These are phyloP conservation scores for Octodon degus DNA, from an alignment of 2,113 vertebrate genomes.

Conservation along the genomic window DNA sequence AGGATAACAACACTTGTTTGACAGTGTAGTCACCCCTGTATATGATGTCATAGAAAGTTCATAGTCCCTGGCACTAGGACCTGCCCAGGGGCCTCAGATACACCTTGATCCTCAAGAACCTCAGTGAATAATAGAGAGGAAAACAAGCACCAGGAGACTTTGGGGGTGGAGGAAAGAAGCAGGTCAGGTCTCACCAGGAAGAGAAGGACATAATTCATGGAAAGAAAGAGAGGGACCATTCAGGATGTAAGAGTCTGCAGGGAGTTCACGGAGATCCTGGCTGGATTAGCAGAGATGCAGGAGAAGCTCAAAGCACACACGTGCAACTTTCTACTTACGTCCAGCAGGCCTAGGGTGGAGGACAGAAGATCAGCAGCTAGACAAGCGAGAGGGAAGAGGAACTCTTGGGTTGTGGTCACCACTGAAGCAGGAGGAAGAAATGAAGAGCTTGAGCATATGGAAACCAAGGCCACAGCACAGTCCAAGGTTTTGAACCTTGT, in stretches of 20 bases:
- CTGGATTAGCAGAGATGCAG: accelerated
- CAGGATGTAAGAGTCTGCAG: background rate
- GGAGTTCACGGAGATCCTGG: too few species aligned
- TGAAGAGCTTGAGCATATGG: accelerated
- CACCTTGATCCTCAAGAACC: background rate
- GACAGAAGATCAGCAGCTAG: background rate
- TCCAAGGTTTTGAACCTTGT: background rate
- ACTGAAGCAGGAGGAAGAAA: too few species aligned
- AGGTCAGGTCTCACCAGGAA: background rate
- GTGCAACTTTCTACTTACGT: background rate
- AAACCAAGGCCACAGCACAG: background rate
- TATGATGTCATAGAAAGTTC: background rate
- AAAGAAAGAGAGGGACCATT: background rate
- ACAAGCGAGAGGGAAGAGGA: background rate
- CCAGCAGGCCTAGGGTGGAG: background rate
- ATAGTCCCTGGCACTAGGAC: background rate
- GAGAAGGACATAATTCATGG: background rate
- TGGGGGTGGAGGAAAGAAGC: background rate
- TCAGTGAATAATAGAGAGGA: background rate
- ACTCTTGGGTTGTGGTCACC: accelerated
- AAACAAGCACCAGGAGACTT: background rate
- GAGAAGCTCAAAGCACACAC: background rate
- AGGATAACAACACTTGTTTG: background rate
- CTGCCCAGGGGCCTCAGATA: background rate
- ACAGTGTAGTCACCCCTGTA: background rate